Evolutionary conservation across 2,113 vertebrate species (phyloP).

Genomic region (Cisticola juncidis): DNA sequence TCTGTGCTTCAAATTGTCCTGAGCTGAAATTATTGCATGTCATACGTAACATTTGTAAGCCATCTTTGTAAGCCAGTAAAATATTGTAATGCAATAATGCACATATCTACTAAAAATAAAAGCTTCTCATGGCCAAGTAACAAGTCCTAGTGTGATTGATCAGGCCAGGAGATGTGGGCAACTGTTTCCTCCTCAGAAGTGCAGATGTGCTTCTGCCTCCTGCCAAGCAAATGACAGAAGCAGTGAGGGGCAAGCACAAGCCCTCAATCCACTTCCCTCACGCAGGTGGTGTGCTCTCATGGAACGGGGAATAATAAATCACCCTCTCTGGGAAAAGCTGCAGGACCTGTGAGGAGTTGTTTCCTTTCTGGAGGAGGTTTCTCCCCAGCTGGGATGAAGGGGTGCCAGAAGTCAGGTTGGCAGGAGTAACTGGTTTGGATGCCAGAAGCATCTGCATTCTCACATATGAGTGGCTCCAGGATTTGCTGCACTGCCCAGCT

Average conservation of each 20-base stretch:
- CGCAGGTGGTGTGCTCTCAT: not conserved
- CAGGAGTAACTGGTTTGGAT: not conserved
- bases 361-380: not conserved
- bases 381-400: not conserved
- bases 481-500: not conserved
- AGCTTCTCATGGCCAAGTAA: not conserved
- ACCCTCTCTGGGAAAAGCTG: not conserved
- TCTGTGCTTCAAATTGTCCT: not conserved
- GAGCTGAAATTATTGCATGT: not conserved
- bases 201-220: rapidly evolving
- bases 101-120: not conserved
- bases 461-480: rapidly evolving
- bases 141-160: not conserved
- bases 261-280: not conserved
- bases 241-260: not conserved
- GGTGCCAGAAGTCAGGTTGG: not conserved
- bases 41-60: not conserved
- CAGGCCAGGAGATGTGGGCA: not conserved
- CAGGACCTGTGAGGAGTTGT: rapidly evolving
- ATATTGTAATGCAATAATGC: not conserved
- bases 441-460: not conserved
- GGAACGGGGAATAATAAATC: not conserved
- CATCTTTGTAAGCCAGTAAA: not conserved
- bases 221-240: not conserved
- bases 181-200: not conserved